A percentile compares a stretch with the other conserved stretches of the same genome.
phyloP scores from a whole-genome alignment of 2,113 vertebrate species.

The Nothobranchius kuhntae region DNA sequence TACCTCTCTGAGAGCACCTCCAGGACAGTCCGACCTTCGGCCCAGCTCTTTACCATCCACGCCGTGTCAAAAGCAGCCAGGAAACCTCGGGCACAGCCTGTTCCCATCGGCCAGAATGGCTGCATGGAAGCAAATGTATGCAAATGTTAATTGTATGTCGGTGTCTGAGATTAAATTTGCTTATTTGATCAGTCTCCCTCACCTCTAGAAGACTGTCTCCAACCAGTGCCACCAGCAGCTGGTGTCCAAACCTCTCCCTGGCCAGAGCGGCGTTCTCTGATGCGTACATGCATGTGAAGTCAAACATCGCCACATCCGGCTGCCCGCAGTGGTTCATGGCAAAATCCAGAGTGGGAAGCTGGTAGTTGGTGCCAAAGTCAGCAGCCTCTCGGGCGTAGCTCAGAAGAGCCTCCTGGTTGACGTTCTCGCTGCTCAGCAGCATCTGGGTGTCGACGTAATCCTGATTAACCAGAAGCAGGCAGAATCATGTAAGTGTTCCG shows the following conservation, averaged over 20 bases:
- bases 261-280: slow-evolving; percentile 93
- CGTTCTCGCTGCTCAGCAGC: slow-evolving; percentile 88
- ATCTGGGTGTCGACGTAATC: slow-evolving; percentile 90
- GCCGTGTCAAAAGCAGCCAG: slow-evolving; percentile 93
- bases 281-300: slow-evolving; percentile 97
- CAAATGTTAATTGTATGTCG: too few relatives aligned
- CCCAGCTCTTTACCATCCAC: slow-evolving; percentile 97
- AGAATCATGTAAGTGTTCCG: not conserved
- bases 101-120: slow-evolving; percentile 99
- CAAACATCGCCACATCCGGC: slow-evolving; percentile 97
- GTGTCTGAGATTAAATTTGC: too few relatives aligned
- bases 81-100: slow-evolving; percentile 95
- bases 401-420: slow-evolving; percentile 91
- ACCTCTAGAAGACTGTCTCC: slow-evolving; percentile 97
- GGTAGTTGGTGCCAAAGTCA: slow-evolving; percentile 95
- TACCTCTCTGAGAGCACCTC: slow-evolving; percentile 95
- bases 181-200: slow-evolving; percentile 14
- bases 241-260: slow-evolving; percentile 88
- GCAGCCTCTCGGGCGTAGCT: slow-evolving; percentile 94
- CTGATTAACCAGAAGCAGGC: slow-evolving; percentile 65
- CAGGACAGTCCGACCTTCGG: slow-evolving; percentile 83
- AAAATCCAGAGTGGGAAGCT: slow-evolving; percentile 93
- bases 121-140: slow-evolving; percentile 52
- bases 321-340: slow-evolving; percentile 93
- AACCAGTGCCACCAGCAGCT: slow-evolving; percentile 90